Evolutionary conservation across 2,797 vertebrate genomes (phyloP).

Genomic region (Crenichthys baileyi): DNA sequence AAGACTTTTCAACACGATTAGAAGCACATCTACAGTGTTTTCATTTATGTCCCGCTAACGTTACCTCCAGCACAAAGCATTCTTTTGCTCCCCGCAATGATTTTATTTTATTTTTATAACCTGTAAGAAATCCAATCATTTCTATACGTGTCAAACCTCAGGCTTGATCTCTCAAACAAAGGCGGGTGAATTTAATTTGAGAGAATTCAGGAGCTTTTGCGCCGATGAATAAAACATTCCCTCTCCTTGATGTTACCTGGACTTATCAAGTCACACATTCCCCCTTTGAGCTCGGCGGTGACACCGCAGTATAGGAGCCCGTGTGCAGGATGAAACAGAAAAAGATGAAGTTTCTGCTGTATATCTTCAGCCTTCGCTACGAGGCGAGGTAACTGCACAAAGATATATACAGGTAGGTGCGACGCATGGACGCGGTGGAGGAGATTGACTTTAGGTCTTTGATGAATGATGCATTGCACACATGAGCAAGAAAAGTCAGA

Average conservation of each 20-base stretch:
- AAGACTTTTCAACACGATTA: constrained; percentile 3
- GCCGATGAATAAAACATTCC: constrained; percentile 84
- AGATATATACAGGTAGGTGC: constrained; percentile 47
- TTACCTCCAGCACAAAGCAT: constrained; percentile 22
- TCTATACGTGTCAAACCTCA: constrained; percentile 78
- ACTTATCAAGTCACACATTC: constrained; percentile 82
- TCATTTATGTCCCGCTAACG: constrained; percentile 22
- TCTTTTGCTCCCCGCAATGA: constrained; percentile 23
- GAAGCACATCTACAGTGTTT: neutral
- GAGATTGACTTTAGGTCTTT: constrained; percentile 53
- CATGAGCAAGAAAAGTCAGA: constrained; percentile 34
- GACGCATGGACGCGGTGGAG: constrained; percentile 33
- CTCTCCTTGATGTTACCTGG: constrained; percentile 80
- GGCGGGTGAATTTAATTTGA: constrained; percentile 79
- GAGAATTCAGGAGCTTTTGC: constrained; percentile 79
- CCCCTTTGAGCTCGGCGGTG: constrained; percentile 70
- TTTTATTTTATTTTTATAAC: constrained; percentile 37
- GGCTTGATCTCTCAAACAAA: constrained; percentile 83
- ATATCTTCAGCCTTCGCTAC: constrained; percentile 59
- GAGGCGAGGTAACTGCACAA: constrained; percentile 49
- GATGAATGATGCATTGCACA: constrained; percentile 47
- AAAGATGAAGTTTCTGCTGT: constrained; percentile 64
- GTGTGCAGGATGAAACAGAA: constrained; percentile 65
- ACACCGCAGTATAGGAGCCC: constrained; percentile 59
- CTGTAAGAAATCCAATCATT: constrained; percentile 79